Percentiles rank a stretch among this genome's conserved stretches.
phyloP scores from a whole-genome alignment of 2,797 vertebrate genomes.

The Crocodylus rhombifer region DNA sequence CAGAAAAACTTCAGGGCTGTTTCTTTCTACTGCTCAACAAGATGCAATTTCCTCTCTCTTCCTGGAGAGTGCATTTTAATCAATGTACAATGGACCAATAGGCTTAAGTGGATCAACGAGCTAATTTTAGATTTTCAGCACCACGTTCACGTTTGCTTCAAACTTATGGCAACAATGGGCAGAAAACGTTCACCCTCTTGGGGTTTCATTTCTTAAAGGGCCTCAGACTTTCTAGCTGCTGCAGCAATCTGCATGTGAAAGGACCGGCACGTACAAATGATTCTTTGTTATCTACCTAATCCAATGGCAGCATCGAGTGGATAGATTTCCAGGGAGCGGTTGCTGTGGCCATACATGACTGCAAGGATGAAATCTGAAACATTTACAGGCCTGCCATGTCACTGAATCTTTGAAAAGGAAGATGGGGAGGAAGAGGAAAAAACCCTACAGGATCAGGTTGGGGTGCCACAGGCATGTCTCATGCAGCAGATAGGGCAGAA shows the following conservation, averaged over 20 bases:
- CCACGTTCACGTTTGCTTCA: slow-evolving; percentile 25
- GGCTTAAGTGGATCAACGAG: slow-evolving; percentile 32
- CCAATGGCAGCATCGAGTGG: slow-evolving; percentile 22
- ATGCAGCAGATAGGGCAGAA: no score
- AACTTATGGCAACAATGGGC: neutral
- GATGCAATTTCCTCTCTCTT: slow-evolving; percentile 42
- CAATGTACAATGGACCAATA: slow-evolving; percentile 25
- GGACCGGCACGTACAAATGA: neutral
- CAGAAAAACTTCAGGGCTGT: neutral
- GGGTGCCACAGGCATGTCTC: no score
- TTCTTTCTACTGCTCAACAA: slow-evolving; percentile 35
- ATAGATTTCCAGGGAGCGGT: slow-evolving; percentile 7
- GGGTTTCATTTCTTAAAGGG: slow-evolving; percentile 4
- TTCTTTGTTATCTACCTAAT: slow-evolving; percentile 3
- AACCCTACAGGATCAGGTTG: neutral
- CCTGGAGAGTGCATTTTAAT: slow-evolving; percentile 37
- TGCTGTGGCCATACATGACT: slow-evolving; percentile 14
- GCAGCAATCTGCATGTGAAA: neutral
- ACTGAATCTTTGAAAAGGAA: neutral
- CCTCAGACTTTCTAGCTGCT: neutral
- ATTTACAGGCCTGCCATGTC: accelerated
- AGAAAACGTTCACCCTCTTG: neutral
- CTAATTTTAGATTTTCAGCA: slow-evolving; percentile 46
- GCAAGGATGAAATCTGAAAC: slow-evolving; percentile 50
- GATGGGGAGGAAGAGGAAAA: neutral